phyloP scores from a whole-genome alignment of 1,140 invertebrate genomes.

The Dreissena rostriformis region DNA sequence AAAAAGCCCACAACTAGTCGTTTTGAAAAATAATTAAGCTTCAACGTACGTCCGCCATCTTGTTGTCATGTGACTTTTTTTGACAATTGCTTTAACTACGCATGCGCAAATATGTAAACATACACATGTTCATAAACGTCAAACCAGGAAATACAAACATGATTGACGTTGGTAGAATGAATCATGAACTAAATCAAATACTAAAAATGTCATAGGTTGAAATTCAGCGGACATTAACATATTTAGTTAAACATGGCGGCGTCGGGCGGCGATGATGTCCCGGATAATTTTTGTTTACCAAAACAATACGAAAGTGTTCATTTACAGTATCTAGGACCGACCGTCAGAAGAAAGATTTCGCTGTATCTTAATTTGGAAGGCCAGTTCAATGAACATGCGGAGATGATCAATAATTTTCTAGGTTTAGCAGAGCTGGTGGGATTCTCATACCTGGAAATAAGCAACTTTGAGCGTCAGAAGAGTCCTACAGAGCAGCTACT shows the following conservation, averaged over 20 bases:
- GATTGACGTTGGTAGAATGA: background rate
- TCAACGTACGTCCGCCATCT: constrained; percentile 34
- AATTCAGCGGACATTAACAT: background rate
- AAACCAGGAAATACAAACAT: background rate
- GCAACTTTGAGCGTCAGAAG: constrained; percentile 37
- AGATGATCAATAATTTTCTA: constrained; percentile 40
- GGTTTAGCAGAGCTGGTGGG: constrained; percentile 54
- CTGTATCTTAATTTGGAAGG: constrained; percentile 43
- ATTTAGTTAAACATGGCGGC: constrained; percentile 24
- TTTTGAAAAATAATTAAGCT: no score
- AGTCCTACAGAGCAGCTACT: constrained; percentile 53
- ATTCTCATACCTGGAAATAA: constrained; percentile 49
- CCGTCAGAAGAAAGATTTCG: constrained; percentile 28
- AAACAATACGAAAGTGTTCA: constrained; percentile 30
- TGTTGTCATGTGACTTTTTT: constrained; percentile 25
- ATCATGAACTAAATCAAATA: background rate
- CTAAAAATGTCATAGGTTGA: background rate
- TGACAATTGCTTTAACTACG: background rate
- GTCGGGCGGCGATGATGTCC: background rate
- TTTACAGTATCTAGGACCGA: constrained; percentile 31
- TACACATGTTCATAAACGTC: background rate
- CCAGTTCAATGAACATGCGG: constrained; percentile 24
- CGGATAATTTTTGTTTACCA: constrained; percentile 34
- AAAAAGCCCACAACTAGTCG: no score
- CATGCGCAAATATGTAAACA: background rate